Percentiles rank a stretch among this genome's conserved stretches.
Evolutionary conservation across 2,888 invertebrate species (phyloP).

Genomic region (Meloe dianella): DNA sequence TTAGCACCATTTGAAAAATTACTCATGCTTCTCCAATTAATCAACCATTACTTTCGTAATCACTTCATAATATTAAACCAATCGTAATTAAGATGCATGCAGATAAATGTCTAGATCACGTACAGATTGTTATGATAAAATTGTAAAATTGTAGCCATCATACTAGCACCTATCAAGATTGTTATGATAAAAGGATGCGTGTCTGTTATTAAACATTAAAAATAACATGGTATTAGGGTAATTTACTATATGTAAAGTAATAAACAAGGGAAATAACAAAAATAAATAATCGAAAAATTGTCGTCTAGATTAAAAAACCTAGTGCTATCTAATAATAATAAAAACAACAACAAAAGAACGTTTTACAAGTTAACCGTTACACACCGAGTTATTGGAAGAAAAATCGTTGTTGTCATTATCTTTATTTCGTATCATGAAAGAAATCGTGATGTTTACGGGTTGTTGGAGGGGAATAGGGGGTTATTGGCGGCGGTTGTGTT

Average conservation of each 20-base stretch:
- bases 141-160: constrained; percentile 30
- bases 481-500: constrained; percentile 7
- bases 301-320: not conserved
- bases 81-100: constrained; percentile 24
- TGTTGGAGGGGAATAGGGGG: too few relatives aligned
- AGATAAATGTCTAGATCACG: constrained; percentile 24
- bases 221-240: constrained; percentile 22
- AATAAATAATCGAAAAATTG: not conserved
- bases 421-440: not conserved
- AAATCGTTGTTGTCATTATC: not conserved
- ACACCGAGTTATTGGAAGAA: not conserved
- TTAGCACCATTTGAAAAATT: constrained; percentile 19
- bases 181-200: constrained; percentile 20
- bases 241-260: constrained; percentile 9
- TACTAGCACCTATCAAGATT: constrained; percentile 29
- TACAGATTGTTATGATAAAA: constrained; percentile 19
- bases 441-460: not conserved
- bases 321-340: too few relatives aligned
- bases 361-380: not conserved
- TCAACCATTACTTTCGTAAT: constrained; percentile 12
- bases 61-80: constrained; percentile 24
- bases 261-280: not conserved
- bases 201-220: constrained; percentile 31
- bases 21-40: constrained; percentile 15
- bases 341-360: not conserved